phyloP scores from a whole-genome alignment of 2,113 vertebrate species.

The Dunckerocampus dactyliophorus region DNA sequence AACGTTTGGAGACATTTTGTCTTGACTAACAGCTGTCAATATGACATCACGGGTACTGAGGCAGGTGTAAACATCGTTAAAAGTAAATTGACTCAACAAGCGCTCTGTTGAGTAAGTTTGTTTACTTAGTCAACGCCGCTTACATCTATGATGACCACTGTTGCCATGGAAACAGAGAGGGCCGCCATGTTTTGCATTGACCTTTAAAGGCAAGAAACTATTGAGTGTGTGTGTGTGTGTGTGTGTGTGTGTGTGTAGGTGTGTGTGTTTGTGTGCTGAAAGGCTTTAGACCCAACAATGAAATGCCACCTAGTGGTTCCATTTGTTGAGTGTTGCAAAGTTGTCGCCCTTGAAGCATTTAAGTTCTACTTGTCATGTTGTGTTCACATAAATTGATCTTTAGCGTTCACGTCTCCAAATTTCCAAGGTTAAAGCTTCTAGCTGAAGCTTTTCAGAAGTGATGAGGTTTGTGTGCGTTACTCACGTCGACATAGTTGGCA shows the following conservation, averaged over 20 bases:
- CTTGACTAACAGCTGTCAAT: neutral
- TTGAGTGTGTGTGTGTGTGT: neutral
- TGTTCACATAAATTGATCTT: neutral
- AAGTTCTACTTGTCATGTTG: neutral
- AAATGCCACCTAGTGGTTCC: neutral
- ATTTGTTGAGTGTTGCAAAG: neutral
- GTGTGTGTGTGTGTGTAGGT: neutral
- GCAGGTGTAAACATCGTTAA: neutral
- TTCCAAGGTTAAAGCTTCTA: too few relatives aligned
- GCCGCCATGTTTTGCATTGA: constrained; percentile 5
- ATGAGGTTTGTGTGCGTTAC: constrained; percentile 55
- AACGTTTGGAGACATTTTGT: neutral
- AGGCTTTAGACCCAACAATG: neutral
- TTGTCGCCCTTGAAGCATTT: neutral
- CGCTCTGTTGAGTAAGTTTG: constrained; percentile 4
- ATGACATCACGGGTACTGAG: too few relatives aligned
- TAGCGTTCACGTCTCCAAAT: too few relatives aligned
- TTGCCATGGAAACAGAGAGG: constrained; percentile 38
- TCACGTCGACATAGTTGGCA: constrained; percentile 94
- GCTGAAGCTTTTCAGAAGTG: too few relatives aligned
- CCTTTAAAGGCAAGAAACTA: constrained; percentile 18
- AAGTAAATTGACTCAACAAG: neutral
- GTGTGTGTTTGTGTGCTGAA: neutral
- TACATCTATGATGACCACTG: neutral
- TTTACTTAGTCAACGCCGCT: constrained; percentile 17